Conservation (phyloP, 92 coral and sea anemone species). For the Nematostella vectensis region DNA sequence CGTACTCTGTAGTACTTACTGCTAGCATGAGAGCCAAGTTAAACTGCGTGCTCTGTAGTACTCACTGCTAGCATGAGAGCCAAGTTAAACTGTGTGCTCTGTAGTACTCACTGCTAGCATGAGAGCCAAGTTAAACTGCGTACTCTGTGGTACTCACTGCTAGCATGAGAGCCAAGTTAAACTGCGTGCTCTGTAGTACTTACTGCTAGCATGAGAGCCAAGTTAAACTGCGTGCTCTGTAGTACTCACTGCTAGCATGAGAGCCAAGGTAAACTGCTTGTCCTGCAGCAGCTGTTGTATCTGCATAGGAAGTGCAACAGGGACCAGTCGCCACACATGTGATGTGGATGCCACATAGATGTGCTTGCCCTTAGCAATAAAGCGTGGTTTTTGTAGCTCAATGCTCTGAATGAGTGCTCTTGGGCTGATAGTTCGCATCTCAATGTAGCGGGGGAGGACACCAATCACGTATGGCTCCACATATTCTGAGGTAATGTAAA, state of each 20-base stretch:
- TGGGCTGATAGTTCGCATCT: constrained; percentile 87
- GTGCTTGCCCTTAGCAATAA: constrained; percentile 68
- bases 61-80: too few species aligned
- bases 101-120: too few species aligned
- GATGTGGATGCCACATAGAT: constrained; percentile 86
- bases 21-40: too few species aligned
- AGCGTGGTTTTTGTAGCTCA: constrained; percentile 82
- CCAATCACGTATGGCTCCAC: constrained; percentile 88
- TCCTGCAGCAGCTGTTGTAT: constrained; percentile 89
- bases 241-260: constrained; percentile 86
- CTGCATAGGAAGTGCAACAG: constrained; percentile 96
- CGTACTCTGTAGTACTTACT: too few species aligned
- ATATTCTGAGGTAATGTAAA: constrained; percentile 35
- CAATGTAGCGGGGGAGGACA: constrained; percentile 85
- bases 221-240: too few species aligned
- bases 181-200: too few species aligned
- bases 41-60: too few species aligned
- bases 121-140: too few species aligned
- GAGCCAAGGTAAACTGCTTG: constrained; percentile 90
- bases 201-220: too few species aligned
- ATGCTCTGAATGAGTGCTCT: constrained; percentile 91
- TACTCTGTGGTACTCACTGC: too few species aligned
- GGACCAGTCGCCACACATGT: constrained; percentile 93
- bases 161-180: too few species aligned
- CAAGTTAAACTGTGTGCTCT: too few species aligned